phyloP scores from a whole-genome alignment of 2,888 invertebrate species.

The Teleogryllus oceanicus region DNA sequence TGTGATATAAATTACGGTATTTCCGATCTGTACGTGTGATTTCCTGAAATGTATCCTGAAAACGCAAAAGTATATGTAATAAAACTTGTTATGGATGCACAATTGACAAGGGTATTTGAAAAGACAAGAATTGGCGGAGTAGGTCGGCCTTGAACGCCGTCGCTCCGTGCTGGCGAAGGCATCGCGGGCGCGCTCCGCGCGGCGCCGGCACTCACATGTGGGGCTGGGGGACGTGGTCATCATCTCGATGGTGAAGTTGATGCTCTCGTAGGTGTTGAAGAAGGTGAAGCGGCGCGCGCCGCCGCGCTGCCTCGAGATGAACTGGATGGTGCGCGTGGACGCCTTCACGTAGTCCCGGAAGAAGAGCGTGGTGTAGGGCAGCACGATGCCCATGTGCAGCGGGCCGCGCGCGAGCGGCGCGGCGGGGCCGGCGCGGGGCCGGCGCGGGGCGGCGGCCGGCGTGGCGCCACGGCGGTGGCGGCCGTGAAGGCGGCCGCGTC shows the following conservation, averaged over 20 bases:
- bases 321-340: background rate
- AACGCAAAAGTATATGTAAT: too few species aligned
- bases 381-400: slow-evolving; percentile 1
- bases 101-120: too few species aligned
- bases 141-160: too few species aligned
- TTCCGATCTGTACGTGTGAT: too few species aligned
- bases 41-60: too few species aligned
- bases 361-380: slow-evolving; percentile 7
- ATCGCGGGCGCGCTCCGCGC: background rate
- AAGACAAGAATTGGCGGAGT: too few species aligned
- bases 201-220: background rate
- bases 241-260: background rate
- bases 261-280: slow-evolving; percentile 2
- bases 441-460: background rate
- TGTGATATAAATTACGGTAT: too few species aligned
- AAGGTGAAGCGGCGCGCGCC: background rate
- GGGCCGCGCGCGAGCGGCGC: background rate
- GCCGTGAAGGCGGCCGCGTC: background rate
- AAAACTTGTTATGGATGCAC: too few species aligned
- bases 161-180: too few species aligned
- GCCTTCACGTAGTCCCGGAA: background rate
- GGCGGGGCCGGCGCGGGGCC: background rate
- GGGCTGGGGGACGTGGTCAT: slow-evolving; percentile 1
- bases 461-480: background rate
- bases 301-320: background rate